Evolutionary conservation across 2,888 invertebrate species (phyloP).

Genomic region (Pterobdella sp.): DNA sequence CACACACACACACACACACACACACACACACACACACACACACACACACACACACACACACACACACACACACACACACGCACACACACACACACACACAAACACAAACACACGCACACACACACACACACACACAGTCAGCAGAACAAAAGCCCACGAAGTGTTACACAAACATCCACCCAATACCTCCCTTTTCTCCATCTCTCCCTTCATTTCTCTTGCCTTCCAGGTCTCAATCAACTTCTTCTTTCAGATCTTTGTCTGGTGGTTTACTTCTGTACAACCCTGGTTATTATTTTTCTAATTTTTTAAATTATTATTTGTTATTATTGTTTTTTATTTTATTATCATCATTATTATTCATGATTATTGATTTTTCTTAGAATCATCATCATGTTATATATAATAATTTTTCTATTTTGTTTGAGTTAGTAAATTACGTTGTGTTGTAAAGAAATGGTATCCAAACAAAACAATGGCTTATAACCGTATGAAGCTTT

Average conservation of each 20-base stretch:
- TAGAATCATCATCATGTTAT: too few species aligned
- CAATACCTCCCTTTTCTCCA: slow-evolving; percentile 64
- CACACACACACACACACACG: slow-evolving; percentile 2
- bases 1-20: background rate
- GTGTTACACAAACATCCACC: slow-evolving; percentile 60
- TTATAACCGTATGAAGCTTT: too few species aligned
- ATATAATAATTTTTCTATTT: too few species aligned
- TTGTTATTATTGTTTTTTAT: too few species aligned
- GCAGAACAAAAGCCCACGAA: slow-evolving; percentile 54
- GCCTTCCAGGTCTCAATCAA: slow-evolving; percentile 62
- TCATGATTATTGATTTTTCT: too few species aligned
- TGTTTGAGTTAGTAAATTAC: too few species aligned
- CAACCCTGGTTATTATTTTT: slow-evolving; percentile 62
- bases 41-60: background rate
- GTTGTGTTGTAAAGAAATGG: too few species aligned
- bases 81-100: slow-evolving; percentile 55
- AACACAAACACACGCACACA: slow-evolving; percentile 62
- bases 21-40: background rate
- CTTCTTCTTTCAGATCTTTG: slow-evolving; percentile 58
- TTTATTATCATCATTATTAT: too few species aligned
- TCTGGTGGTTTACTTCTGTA: slow-evolving; percentile 58
- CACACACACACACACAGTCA: background rate
- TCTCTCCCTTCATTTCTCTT: slow-evolving; percentile 63
- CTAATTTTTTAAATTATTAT: too few species aligned
- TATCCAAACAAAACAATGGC: too few species aligned